Conservation (phyloP, 2,888 invertebrate species). For the Eulithis prunata region DNA sequence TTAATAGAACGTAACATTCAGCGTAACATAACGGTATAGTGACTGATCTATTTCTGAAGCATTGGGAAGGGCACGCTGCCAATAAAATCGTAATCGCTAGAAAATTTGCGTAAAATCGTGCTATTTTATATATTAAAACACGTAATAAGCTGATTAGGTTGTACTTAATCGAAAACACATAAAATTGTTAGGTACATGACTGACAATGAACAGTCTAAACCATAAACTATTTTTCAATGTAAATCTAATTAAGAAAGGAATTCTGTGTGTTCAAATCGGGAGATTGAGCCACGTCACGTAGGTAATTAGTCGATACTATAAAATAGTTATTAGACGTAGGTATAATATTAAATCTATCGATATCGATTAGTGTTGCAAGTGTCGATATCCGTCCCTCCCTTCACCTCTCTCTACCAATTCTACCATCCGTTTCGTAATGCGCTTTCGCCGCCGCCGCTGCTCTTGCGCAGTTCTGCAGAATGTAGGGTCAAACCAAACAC, state of each 20-base stretch:
- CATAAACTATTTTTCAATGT: no score
- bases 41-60: constrained; percentile 9
- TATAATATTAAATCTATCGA: neutral
- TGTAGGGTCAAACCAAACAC: constrained; percentile 11
- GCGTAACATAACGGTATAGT: constrained; percentile 4
- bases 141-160: neutral
- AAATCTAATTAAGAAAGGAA: no score
- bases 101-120: neutral
- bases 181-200: no score
- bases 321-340: no score
- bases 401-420: constrained; percentile 28
- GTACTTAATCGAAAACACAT: no score
- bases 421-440: constrained; percentile 26
- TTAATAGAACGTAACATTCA: no score
- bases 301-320: no score
- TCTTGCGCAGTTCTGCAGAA: constrained; percentile 30
- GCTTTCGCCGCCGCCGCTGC: constrained; percentile 27
- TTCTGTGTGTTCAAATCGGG: no score
- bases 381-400: constrained; percentile 17
- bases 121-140: neutral
- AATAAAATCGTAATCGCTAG: neutral
- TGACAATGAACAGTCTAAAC: no score
- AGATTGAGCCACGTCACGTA: no score
- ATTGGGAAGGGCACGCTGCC: constrained; percentile 12
- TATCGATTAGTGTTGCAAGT: neutral